Base-by-base conservation (phyloP, 1,140 invertebrate species). In the Thaumetopoea pityocampa region DNA sequence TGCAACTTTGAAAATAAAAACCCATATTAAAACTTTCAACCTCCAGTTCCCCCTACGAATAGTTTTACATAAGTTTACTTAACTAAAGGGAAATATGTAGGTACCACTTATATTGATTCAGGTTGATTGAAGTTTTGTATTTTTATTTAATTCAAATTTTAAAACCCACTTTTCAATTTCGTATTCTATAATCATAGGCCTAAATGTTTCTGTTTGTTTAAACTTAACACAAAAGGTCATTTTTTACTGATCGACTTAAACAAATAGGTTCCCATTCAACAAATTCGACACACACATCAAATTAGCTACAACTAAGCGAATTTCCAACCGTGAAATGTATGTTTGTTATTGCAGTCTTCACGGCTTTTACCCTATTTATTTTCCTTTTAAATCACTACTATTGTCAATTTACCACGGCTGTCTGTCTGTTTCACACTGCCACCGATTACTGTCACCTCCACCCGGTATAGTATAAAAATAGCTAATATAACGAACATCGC, bases 261-360 rank as follows among this genome's bases (percentile, higher is more conserved):
- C 26, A 38, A 28, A 26, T 30, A 16, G 17, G 32, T n/a, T 28
- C 35, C 43, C 43, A 53, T 58, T 51, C 22, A 58, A 46, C 45
- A 20, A 10, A 44, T 43, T 45, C 37, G 48, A 64, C 41, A 61
- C 57, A 71, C 63, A 51, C 58, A 68, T 63, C 63, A 65, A 79
- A 78, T 77, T 59, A 49, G 56, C 69, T 52, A 66, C 62, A 74
- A 69, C 62, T 55, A 38, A 52, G 53, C 55, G 43, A 54, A 60
- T 67, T 58, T 47, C 45, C 29, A 17, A 69, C 44, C 74, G 67
- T 79, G 65, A 79, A 81, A 81, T 74, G 60, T 56, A 45, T 81
- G 70, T 81, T 81, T 79, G 73, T 72, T 66, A 74, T 72, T 68
- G 65, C 53, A 63, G 48, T 67, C 65, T 71, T 71, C 70, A 76